phyloP scores from a whole-genome alignment of 2,888 invertebrate genomes.

The Ormia ochracea region DNA sequence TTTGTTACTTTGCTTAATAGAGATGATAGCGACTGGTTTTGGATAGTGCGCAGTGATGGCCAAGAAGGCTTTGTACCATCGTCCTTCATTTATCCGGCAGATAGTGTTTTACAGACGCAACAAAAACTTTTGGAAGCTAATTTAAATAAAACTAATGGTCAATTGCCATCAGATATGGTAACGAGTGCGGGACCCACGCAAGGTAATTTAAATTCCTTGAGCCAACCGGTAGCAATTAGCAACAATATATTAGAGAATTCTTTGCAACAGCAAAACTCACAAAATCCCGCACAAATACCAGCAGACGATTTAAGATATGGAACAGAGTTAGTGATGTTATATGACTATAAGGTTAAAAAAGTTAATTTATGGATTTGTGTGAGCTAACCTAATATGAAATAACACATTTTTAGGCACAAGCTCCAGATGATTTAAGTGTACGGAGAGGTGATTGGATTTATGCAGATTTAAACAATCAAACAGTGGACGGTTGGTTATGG shows the following conservation, averaged over 20 bases:
- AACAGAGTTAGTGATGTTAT: conserved; percentile 94
- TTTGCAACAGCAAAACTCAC: conserved; percentile 64
- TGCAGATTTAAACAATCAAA: conserved; percentile 94
- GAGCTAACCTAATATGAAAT: not conserved
- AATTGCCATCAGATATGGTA: conserved; percentile 38
- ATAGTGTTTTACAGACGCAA: conserved; percentile 82
- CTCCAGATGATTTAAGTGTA: conserved; percentile 93
- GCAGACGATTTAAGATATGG: conserved; percentile 86
- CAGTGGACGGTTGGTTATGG: conserved; percentile 96
- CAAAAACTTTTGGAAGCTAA: conserved; percentile 63
- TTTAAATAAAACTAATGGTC: conserved; percentile 64
- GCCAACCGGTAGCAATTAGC: conserved; percentile 41
- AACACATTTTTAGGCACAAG: conserved; percentile 83
- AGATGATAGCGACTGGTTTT: conserved; percentile 97
- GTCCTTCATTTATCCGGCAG: conserved; percentile 94
- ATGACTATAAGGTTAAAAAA: conserved; percentile 88
- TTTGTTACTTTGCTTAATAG: conserved; percentile 96
- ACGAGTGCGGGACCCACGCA: conserved; percentile 58
- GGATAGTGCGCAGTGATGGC: conserved; percentile 94
- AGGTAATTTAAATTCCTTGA: conserved; percentile 55
- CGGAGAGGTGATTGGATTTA: conserved; percentile 96
- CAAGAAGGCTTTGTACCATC: conserved; percentile 97
- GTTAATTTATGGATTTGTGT: not conserved
- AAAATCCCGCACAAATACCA: conserved; percentile 68
- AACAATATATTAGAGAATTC: conserved; percentile 43